Evolutionary conservation across 2,797 vertebrate species (phyloP), one percentile per base, ranked within the genome.

Genomic region (Momotus momota): DNA sequence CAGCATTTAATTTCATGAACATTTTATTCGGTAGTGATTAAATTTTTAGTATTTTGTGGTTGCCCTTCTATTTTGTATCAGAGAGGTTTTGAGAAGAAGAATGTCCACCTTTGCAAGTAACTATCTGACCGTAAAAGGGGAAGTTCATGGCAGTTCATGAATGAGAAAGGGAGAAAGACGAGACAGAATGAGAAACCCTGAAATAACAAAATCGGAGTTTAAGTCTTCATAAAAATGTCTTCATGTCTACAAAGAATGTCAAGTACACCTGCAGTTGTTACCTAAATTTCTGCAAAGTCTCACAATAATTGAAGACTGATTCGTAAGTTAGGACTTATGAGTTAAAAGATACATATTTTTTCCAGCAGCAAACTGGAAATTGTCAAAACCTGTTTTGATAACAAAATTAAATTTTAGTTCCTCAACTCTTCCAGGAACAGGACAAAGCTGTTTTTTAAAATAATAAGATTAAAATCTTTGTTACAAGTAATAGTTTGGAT

Each of bases 1-100:
- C 29, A 52, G 70, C 74, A 88, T 93, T 96, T 97, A 87, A 92
- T 94, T 95, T 94, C 70, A 91, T 62, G 72, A 94, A 80, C 48
- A 69, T 95, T 97, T 96, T 81, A 89, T 78, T 97, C 77, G 62
- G 35, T 3, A 7, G 71, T 15, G 26, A 92, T 88, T 87, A 87
- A 49, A 94, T 60, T 74, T 87, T 81, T 93, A 92, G 45, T 80
- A 89, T 74, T 92, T 73, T 48, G 17, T 35, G 27, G 83, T 75
- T 88, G 75, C 48, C 58, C 52, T 92, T 96, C 75, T 51, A 70
- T 64, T 81, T 70, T 85, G 54, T 78, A 93, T 86, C 14, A 88
- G 27, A 12, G 93, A 92, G 57, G 66, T 85, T 94, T 70, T 51
- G 27, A 64, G 88, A 89, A 57, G 69, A 81, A 57, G 46, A 73